Evolutionary conservation across 2,888 invertebrate species (phyloP), one percentile per base, ranked within the genome.

Genomic region (Ormia ochracea): DNA sequence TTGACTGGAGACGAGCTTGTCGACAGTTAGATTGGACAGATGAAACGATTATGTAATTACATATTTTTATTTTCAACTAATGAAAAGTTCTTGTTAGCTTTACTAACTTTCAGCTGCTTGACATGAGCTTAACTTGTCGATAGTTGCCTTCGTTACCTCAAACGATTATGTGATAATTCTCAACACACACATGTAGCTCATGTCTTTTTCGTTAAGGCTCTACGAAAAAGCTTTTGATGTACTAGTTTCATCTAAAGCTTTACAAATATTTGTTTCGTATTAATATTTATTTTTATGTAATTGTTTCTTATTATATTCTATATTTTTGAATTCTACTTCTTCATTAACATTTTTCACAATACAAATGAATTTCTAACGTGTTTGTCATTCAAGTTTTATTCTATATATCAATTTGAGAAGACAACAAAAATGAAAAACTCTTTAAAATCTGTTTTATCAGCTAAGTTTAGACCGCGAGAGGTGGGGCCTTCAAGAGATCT

Each of bases 301-400:
- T 59, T 58, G 28, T 50, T 50, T 50, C 14, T 58, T 45, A 45
- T 19, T 36, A 33, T 38, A 14, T 28, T 7, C 19, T 48, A 43
- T 43, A 76, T 68, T 45, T 26, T 77, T 77, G 54, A 63, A 54
- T 56, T 48, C 2, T 7, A 52, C 68, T 41, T 68, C 66, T 76
- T 77, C 70, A 72, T 70, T 70, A 76, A 80, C 76, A 76, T 66
- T 63, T 73, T 31, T 17, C n/a, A 23, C 70, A 52, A n/a, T 66
- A 26, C 61, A 66, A 75, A 54, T 66, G 66, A 70, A 79, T 75
- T 75, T 79, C 59, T 48, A n/a, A 66, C 61, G 50, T 50, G 75
- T 75, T 80, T 80, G 66, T 80, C 68, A 80, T 75, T 80, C 33
- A 72, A 72, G 75, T 75, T 78, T 58, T 21, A 63, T 65, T 77